phyloP scores from a whole-genome alignment of 2,797 vertebrate genomes.

The Eulemur coronatus region DNA sequence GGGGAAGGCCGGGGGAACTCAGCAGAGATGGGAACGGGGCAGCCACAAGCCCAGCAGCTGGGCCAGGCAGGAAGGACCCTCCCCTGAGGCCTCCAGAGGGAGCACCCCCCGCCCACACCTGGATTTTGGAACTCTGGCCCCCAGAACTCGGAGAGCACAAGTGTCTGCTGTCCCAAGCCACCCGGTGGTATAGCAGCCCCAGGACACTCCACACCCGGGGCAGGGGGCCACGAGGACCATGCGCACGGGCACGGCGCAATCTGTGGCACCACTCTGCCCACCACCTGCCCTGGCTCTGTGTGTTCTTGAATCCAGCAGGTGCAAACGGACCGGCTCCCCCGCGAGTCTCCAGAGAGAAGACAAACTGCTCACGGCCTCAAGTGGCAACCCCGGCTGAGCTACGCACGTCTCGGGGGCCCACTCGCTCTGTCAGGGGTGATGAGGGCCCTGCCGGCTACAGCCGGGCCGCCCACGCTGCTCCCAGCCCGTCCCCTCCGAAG shows the following conservation, averaged over 20 bases:
- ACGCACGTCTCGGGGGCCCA: rapidly evolving
- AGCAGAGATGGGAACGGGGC: rapidly evolving
- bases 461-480: neutral
- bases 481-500: rapidly evolving
- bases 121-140: too few species aligned
- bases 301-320: neutral
- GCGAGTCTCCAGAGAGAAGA: neutral
- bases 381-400: neutral
- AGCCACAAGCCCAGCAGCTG: neutral
- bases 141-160: rapidly evolving
- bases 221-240: rapidly evolving
- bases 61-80: too few species aligned
- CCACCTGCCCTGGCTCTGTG: neutral
- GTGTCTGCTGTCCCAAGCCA: neutral
- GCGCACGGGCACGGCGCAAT: rapidly evolving
- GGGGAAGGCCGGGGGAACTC: neutral
- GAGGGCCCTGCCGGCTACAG: neutral
- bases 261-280: neutral
- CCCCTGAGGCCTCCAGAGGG: rapidly evolving
- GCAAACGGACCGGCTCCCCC: rapidly evolving
- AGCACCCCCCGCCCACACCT: neutral
- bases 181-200: rapidly evolving
- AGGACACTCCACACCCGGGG: rapidly evolving
- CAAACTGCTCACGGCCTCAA: rapidly evolving
- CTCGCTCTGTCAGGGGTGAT: neutral